Evolutionary conservation across 2,113 vertebrate species (phyloP).

Genomic region (Chaetorhynchus papuensis): DNA sequence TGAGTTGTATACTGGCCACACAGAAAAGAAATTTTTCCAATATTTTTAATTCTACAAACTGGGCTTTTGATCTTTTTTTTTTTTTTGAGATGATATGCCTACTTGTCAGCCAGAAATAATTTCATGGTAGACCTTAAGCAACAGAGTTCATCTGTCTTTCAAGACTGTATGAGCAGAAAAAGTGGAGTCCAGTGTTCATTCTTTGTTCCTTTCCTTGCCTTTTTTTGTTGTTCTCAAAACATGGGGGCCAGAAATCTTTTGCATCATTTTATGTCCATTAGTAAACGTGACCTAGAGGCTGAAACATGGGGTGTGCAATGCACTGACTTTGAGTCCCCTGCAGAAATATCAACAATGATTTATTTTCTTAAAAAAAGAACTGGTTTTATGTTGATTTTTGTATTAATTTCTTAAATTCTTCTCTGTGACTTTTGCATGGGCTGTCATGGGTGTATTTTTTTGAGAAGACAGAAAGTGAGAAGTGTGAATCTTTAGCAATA

Average conservation of each 20-base stretch:
- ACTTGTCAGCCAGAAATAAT: neutral
- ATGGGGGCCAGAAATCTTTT: rapidly evolving
- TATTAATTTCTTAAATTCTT: neutral
- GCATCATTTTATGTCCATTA: neutral
- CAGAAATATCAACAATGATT: neutral
- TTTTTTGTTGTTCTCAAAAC: neutral
- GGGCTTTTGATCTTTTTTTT: neutral
- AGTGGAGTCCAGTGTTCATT: neutral
- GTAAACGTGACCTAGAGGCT: neutral
- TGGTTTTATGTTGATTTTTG: neutral
- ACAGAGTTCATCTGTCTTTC: neutral
- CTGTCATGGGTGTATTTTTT: neutral
- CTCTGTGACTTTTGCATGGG: neutral
- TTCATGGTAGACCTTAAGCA: neutral
- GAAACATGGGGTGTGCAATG: neutral
- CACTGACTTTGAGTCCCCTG: neutral
- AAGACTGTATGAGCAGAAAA: neutral
- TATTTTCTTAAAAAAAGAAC: rapidly evolving
- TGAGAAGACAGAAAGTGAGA: neutral
- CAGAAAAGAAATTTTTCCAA: neutral
- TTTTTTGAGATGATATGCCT: neutral
- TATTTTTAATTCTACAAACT: neutral
- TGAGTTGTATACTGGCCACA: neutral
- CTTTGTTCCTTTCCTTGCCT: neutral
- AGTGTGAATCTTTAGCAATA: neutral